These are phyloP conservation scores for Leptura quadrifasciata DNA, from an alignment of 2,888 invertebrate species.

Conservation along the genomic window DNA sequence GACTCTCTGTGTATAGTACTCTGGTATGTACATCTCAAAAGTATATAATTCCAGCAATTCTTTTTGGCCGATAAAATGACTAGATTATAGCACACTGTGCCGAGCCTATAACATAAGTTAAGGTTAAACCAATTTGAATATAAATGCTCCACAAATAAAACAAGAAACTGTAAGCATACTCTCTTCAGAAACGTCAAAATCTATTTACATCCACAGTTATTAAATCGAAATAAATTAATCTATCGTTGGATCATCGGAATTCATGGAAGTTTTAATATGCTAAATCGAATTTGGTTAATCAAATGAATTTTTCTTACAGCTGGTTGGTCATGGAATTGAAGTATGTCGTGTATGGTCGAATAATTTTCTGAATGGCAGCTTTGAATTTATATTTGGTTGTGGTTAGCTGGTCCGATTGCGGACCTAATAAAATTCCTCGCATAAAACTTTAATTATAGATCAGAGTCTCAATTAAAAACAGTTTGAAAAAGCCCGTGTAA, in stretches of 20 bases:
- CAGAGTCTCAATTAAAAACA: slow-evolving; percentile 38
- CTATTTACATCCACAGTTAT: slow-evolving; percentile 22
- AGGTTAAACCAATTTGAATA: neutral
- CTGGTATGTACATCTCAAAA: too few species aligned
- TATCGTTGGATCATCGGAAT: slow-evolving; percentile 22
- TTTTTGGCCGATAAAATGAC: too few species aligned
- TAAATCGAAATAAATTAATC: slow-evolving; percentile 26
- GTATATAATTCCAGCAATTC: too few species aligned
- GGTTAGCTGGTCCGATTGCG: slow-evolving; percentile 43
- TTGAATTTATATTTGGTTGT: slow-evolving; percentile 53
- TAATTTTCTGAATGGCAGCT: slow-evolving; percentile 55
- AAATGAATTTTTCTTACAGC: slow-evolving; percentile 35
- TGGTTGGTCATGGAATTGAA: slow-evolving; percentile 40
- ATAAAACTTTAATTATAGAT: slow-evolving; percentile 51
- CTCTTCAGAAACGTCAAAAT: neutral
- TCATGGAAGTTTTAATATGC: slow-evolving; percentile 30
- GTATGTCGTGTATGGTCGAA: slow-evolving; percentile 46
- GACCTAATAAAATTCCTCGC: slow-evolving; percentile 51
- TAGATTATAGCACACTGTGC: neutral
- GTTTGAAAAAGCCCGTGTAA: slow-evolving; percentile 16
- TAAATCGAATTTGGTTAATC: slow-evolving; percentile 47
- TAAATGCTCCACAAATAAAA: neutral
- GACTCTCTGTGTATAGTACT: too few species aligned
- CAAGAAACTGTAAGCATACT: neutral
- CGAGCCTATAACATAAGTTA: neutral